phyloP scores from a whole-genome alignment of 1,140 invertebrate species.

The Drosophila tsacasi region DNA sequence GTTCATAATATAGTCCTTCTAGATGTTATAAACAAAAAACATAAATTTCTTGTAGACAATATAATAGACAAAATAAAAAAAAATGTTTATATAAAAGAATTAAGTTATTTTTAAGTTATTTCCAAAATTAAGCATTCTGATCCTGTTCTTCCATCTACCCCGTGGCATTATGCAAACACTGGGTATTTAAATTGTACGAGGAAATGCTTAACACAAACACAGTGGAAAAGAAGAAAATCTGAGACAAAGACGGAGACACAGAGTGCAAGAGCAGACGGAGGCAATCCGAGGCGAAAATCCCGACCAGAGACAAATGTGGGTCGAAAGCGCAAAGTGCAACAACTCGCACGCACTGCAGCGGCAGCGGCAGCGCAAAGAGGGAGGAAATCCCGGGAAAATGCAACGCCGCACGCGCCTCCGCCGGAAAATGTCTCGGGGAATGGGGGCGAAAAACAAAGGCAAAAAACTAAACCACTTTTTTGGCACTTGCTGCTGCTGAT shows the following conservation, averaged over 20 bases:
- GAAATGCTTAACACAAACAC: constrained; percentile 56
- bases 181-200: constrained; percentile 50
- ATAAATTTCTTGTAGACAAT: too few relatives aligned
- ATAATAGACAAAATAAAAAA: neutral
- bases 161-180: neutral
- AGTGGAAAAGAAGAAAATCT: constrained; percentile 20
- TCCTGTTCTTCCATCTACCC: neutral
- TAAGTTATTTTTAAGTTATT: too few relatives aligned
- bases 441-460: constrained; percentile 48
- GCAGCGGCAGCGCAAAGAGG: constrained; percentile 7
- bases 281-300: constrained; percentile 42
- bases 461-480: constrained; percentile 69
- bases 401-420: constrained; percentile 38
- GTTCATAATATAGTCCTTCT: neutral
- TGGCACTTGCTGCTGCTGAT: constrained; percentile 56
- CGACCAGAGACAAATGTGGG: constrained; percentile 76
- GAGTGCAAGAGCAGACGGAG: constrained; percentile 9
- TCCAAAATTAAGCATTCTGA: neutral
- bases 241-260: constrained; percentile 38
- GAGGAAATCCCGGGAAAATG: constrained; percentile 21
- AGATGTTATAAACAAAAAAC: neutral
- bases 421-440: constrained; percentile 35
- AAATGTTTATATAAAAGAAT: too few relatives aligned
- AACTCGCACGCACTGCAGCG: constrained; percentile 53
- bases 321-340: constrained; percentile 79